These are phyloP conservation scores for Brachylomia viminalis DNA, from an alignment of 2,888 invertebrate species.

Conservation along the genomic window DNA sequence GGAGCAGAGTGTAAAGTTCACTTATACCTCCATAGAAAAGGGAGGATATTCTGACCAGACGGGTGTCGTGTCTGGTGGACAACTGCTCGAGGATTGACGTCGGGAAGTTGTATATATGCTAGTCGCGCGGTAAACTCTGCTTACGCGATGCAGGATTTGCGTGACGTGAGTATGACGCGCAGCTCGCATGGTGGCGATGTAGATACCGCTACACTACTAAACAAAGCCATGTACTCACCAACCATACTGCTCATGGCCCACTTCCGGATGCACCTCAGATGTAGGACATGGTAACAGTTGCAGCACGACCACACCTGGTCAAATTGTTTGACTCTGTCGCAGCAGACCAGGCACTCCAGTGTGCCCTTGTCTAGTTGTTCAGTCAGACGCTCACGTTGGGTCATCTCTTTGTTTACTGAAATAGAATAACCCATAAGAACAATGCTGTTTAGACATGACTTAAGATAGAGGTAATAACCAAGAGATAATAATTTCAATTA, in stretches of 20 bases:
- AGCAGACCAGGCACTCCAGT: conserved; percentile 98
- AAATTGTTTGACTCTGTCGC: conserved; percentile 94
- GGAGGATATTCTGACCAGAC: too few species aligned
- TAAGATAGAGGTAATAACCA: not conserved
- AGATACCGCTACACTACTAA: not conserved
- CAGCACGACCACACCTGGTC: conserved; percentile 97
- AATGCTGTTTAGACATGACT: not conserved
- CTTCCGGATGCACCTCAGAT: conserved; percentile 96
- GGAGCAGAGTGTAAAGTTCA: too few species aligned
- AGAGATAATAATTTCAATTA: not conserved
- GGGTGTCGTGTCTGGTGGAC: too few species aligned
- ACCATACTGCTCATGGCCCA: conserved; percentile 97
- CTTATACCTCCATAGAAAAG: too few species aligned
- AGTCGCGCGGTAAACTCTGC: too few species aligned
- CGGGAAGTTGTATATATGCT: too few species aligned
- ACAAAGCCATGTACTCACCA: conserved; percentile 80
- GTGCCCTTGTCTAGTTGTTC: conserved; percentile 95
- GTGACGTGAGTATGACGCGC: too few species aligned
- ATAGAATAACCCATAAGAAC: not conserved
- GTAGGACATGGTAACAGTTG: conserved; percentile 98
- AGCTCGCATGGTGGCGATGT: too few species aligned
- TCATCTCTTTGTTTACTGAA: conserved; percentile 85
- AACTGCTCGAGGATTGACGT: too few species aligned
- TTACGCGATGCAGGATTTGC: too few species aligned
- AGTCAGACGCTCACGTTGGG: conserved; percentile 95